A percentile compares a stretch with the other conserved stretches of the same genome.
Evolutionary conservation across 1,140 invertebrate species (phyloP).

Genomic region (Leptinotarsa defecta): DNA sequence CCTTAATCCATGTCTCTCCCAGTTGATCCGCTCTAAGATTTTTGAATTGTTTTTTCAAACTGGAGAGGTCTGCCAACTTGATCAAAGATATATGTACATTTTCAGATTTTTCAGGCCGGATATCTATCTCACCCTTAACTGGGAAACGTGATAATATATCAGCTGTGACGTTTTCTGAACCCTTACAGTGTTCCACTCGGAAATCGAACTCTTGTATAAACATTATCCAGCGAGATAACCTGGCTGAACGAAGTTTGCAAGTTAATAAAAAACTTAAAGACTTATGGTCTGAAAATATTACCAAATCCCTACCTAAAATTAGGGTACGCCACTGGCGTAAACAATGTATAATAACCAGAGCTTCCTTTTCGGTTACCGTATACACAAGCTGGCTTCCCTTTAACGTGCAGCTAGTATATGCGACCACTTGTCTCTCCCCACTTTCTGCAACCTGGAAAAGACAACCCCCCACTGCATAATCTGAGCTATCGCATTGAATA

Average conservation of each 20-base stretch:
- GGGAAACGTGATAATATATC: neutral
- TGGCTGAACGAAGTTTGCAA: neutral
- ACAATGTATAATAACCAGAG: neutral
- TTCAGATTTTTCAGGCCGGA: neutral
- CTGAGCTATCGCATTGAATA: slow-evolving; percentile 12
- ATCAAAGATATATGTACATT: slow-evolving; percentile 1
- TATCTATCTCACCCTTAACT: neutral
- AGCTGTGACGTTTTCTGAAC: neutral
- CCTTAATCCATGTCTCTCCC: neutral
- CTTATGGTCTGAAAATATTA: neutral
- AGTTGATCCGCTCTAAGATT: neutral
- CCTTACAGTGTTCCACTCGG: neutral
- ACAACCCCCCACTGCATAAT: slow-evolving; percentile 14
- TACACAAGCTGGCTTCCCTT: slow-evolving; percentile 1
- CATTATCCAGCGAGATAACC: slow-evolving; percentile 8
- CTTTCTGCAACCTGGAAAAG: neutral
- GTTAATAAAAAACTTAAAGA: neutral
- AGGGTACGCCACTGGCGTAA: neutral
- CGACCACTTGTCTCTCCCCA: neutral
- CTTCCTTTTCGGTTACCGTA: slow-evolving; percentile 10
- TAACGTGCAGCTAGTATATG: slow-evolving; percentile 2
- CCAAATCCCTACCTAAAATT: neutral
- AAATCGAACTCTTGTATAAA: slow-evolving; percentile 16
- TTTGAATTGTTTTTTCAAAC: slow-evolving; percentile 10
- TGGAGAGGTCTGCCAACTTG: neutral